phyloP scores from a whole-genome alignment of 2,113 vertebrate species.

The Clupea harengus region DNA sequence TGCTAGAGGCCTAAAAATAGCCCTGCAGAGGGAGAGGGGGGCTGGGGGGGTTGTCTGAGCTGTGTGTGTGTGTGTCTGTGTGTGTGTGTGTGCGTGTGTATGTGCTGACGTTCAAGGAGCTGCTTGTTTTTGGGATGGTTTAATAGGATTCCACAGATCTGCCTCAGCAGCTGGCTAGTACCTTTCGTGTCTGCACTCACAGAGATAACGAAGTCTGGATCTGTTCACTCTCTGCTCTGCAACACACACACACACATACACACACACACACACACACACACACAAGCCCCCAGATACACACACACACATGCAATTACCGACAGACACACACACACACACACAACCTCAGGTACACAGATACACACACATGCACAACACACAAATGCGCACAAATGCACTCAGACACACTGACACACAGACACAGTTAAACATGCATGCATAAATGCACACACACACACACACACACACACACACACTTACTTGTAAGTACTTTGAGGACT shows the following conservation, averaged over 20 bases:
- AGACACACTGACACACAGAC: neutral
- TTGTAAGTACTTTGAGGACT: too few relatives aligned
- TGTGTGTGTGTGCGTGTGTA: neutral
- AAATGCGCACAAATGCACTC: neutral
- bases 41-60: too few relatives aligned
- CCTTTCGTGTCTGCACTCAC: neutral
- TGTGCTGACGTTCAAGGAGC: neutral
- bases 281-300: neutral
- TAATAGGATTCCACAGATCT: neutral
- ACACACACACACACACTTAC: too few relatives aligned
- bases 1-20: neutral
- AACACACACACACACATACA: neutral
- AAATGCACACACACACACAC: too few relatives aligned
- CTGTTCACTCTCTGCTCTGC: too few relatives aligned
- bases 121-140: neutral
- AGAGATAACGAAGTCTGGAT: neutral
- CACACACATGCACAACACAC: too few relatives aligned
- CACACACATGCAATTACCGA: neutral
- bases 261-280: constrained; percentile 6
- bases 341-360: neutral
- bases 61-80: neutral
- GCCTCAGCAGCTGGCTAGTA: neutral
- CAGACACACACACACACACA: neutral
- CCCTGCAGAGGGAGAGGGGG: neutral
- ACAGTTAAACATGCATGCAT: too few relatives aligned